These are phyloP conservation scores for Habropoda laboriosa DNA, from an alignment of 1,140 invertebrate species.

Conservation along the genomic window DNA sequence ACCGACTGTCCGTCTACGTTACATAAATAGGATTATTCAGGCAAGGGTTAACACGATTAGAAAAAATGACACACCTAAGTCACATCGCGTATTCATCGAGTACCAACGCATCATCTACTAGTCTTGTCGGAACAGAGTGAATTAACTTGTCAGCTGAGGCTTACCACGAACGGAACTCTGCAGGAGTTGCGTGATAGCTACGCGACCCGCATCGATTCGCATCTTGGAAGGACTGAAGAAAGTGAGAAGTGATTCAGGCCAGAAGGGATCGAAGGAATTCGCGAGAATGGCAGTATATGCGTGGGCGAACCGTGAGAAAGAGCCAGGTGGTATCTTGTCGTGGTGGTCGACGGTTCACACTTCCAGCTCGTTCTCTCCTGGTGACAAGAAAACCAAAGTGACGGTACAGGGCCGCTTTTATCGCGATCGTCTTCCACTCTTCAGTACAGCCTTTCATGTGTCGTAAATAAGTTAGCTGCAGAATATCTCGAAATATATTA, in stretches of 20 bases:
- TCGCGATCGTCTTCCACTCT: slow-evolving; percentile 31
- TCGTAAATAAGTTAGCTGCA: background rate
- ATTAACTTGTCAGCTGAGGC: slow-evolving; percentile 30
- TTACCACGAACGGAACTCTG: background rate
- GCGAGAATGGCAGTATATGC: slow-evolving; percentile 65
- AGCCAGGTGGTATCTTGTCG: slow-evolving; percentile 77
- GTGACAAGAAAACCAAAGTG: slow-evolving; percentile 74
- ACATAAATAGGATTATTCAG: too few species aligned
- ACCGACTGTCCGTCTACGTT: too few species aligned
- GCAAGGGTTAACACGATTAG: background rate
- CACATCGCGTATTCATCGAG: background rate
- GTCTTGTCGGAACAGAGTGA: background rate
- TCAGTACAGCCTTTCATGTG: background rate
- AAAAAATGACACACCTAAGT: background rate
- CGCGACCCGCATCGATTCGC: slow-evolving; percentile 44
- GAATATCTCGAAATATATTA: background rate
- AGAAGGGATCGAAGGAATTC: slow-evolving; percentile 67
- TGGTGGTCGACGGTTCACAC: slow-evolving; percentile 76
- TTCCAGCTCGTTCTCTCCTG: slow-evolving; percentile 68
- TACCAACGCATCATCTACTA: background rate
- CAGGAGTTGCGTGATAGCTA: background rate
- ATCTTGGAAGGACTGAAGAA: slow-evolving; percentile 50
- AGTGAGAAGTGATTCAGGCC: slow-evolving; percentile 65
- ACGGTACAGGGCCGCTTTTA: slow-evolving; percentile 69
- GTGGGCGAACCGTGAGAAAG: slow-evolving; percentile 77